Conservation (phyloP, 2,888 invertebrate species). For the Euzetes globulus region DNA sequence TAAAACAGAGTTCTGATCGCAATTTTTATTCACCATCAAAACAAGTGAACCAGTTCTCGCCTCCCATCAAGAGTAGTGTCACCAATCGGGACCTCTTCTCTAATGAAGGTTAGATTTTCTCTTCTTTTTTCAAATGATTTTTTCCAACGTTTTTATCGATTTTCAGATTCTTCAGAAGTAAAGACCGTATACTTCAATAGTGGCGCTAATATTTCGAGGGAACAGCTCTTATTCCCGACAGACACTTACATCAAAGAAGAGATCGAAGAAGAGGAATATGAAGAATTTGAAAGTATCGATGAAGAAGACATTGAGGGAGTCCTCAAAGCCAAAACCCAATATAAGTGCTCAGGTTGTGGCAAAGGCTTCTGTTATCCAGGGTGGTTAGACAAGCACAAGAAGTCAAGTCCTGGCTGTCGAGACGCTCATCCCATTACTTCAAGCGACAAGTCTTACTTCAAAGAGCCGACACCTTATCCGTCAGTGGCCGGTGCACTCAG, state of each 20-base stretch:
- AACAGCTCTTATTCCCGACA: constrained; percentile 13
- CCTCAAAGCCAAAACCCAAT: constrained; percentile 6
- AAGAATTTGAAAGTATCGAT: background rate
- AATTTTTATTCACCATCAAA: no score
- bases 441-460: no score
- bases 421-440: background rate
- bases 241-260: background rate
- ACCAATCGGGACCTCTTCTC: no score
- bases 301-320: background rate
- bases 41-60: no score
- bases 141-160: background rate
- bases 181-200: background rate
- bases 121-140: background rate
- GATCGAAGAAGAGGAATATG: constrained; percentile 5
- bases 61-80: no score
- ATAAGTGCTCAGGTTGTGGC: constrained; percentile 23
- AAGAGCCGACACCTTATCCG: background rate
- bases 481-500: no score
- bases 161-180: background rate
- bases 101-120: background rate
- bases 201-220: background rate
- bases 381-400: constrained; percentile 27
- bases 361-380: constrained; percentile 25
- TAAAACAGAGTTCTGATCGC: background rate
- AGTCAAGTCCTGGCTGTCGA: background rate